Percentiles rank a stretch among this genome's conserved stretches.
phyloP scores from a whole-genome alignment of 2,113 vertebrate species.

The Tor tambroides region DNA sequence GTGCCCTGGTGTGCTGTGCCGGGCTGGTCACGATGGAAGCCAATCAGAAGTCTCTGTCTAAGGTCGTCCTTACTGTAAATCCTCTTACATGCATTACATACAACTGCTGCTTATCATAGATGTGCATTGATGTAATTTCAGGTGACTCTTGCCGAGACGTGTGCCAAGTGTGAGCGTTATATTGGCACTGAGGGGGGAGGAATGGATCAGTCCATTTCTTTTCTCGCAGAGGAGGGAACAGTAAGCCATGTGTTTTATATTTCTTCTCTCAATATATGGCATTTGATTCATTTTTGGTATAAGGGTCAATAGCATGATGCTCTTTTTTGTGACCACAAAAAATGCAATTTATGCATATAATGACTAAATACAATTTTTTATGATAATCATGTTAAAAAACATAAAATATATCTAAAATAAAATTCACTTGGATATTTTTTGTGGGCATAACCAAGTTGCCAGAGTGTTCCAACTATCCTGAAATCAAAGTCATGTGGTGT shows the following conservation, averaged over 20 bases:
- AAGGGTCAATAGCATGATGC: not conserved
- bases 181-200: slow-evolving; percentile 98
- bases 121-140: slow-evolving; percentile 59
- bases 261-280: not conserved
- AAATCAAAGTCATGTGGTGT: too few relatives aligned
- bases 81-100: not conserved
- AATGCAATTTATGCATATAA: not conserved
- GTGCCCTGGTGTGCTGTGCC: slow-evolving; percentile 94
- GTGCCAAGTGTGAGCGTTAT: slow-evolving; percentile 88
- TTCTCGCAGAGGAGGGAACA: slow-evolving; percentile 92
- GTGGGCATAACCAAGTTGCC: not conserved
- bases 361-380: not conserved
- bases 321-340: not conserved
- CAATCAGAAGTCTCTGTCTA: slow-evolving; percentile 87
- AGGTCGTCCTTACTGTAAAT: slow-evolving; percentile 76
- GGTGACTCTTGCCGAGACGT: slow-evolving; percentile 91
- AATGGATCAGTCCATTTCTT: slow-evolving; percentile 99
- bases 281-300: not conserved
- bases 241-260: slow-evolving; percentile 69
- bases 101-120: not conserved
- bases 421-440: not conserved
- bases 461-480: not conserved
- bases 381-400: not conserved
- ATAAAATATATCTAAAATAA: not conserved
- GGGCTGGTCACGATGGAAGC: slow-evolving; percentile 86